phyloP scores from a whole-genome alignment of 1,140 invertebrate species.

The Eurosta solidaginis region DNA sequence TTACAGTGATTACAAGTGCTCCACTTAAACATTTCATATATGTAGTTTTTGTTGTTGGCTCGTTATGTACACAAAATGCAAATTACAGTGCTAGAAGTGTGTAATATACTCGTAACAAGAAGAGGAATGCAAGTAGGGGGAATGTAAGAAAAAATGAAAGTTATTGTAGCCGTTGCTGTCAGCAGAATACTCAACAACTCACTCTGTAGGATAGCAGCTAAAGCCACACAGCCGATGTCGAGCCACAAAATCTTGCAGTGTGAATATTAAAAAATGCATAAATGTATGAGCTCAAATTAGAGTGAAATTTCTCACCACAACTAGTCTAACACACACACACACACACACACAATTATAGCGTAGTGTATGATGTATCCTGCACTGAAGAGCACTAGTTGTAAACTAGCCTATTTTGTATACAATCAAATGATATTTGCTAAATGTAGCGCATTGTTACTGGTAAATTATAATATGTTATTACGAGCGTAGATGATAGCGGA shows the following conservation, averaged over 20 bases:
- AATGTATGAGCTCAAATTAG: neutral
- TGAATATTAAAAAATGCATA: neutral
- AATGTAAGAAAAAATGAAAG: neutral
- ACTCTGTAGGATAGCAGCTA: neutral
- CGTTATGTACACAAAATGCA: conserved; percentile 3
- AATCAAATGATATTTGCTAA: no score
- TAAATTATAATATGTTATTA: no score
- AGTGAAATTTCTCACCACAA: conserved; percentile 12
- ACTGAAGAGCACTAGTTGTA: no score
- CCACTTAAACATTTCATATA: conserved; percentile 5
- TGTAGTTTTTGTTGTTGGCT: conserved; percentile 1
- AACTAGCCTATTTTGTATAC: no score
- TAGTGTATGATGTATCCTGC: neutral
- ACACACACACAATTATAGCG: neutral
- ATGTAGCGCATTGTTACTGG: no score
- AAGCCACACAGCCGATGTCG: no score
- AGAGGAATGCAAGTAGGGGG: neutral
- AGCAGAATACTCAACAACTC: neutral
- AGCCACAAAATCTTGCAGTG: neutral
- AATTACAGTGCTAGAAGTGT: neutral
- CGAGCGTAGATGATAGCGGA: no score
- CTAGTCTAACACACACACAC: neutral
- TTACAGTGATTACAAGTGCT: conserved; percentile 22
- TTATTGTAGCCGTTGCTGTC: neutral
- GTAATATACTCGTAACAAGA: neutral